Percentiles rank a stretch among this genome's conserved stretches.
These are phyloP conservation scores for Charina bottae DNA, from an alignment of 2,113 vertebrate species.

Conservation along the genomic window DNA sequence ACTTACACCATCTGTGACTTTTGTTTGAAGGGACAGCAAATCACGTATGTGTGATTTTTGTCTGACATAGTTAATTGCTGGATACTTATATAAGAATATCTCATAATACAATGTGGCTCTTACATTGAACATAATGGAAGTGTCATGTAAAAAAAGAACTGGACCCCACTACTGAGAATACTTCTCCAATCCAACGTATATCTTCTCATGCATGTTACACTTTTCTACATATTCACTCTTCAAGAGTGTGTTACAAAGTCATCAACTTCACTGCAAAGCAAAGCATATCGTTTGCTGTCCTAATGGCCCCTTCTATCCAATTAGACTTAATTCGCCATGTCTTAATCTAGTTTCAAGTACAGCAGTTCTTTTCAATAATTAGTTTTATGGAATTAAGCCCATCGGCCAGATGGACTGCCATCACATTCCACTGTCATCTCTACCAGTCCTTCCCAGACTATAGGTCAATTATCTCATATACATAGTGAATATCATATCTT, in stretches of 20 bases:
- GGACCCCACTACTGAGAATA: neutral
- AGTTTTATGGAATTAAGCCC: neutral
- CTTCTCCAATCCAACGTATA: neutral
- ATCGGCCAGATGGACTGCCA: neutral
- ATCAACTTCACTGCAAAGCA: neutral
- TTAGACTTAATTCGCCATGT: neutral
- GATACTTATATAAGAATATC: neutral
- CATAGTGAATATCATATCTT: neutral
- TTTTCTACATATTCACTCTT: neutral
- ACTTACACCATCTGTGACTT: conserved; percentile 20
- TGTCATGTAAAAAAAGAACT: neutral
- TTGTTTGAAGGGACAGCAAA: conserved; percentile 14
- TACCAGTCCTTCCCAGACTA: neutral
- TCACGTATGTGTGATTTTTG: neutral
- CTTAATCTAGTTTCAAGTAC: neutral
- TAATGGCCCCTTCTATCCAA: neutral
- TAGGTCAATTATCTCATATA: neutral
- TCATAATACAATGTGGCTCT: neutral
- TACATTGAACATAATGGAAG: neutral
- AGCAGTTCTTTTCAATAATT: neutral
- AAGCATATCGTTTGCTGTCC: neutral
- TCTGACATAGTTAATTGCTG: neutral
- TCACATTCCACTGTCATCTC: neutral
- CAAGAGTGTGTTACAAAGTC: neutral
- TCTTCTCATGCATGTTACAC: neutral